Percentiles rank a stretch among this genome's conserved stretches.
These are phyloP conservation scores for Tetragonula clypearis DNA, from an alignment of 1,140 invertebrate genomes.

Conservation along the genomic window DNA sequence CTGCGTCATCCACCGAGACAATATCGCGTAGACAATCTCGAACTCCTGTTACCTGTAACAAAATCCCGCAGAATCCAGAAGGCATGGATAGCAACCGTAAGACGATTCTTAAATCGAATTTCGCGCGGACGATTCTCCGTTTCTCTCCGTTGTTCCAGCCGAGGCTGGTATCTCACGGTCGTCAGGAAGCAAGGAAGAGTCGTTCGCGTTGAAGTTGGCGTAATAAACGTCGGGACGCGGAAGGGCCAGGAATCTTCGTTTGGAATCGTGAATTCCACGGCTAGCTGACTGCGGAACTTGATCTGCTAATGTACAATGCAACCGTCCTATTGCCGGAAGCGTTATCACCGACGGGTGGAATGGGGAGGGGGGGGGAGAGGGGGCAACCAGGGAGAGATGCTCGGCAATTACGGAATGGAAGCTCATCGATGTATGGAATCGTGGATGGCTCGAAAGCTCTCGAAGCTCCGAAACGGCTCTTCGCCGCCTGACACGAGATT, in stretches of 20 bases:
- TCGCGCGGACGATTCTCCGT: background rate
- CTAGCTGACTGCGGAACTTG: slow-evolving; percentile 49
- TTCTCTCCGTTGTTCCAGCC: background rate
- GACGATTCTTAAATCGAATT: background rate
- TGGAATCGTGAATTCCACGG: slow-evolving; percentile 39
- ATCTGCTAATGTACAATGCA: slow-evolving; percentile 61
- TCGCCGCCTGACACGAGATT: slow-evolving; percentile 48
- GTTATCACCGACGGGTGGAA: slow-evolving; percentile 43
- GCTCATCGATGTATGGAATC: slow-evolving; percentile 60
- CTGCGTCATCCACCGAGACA: background rate
- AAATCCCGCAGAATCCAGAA: background rate
- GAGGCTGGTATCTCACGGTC: background rate
- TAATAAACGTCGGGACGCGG: slow-evolving; percentile 38
- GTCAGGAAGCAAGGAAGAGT: background rate
- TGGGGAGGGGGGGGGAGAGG: fast-evolving
- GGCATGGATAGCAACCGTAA: background rate
- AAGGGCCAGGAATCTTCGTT: slow-evolving; percentile 49
- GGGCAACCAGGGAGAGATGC: slow-evolving; percentile 48
- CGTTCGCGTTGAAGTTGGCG: slow-evolving; percentile 16
- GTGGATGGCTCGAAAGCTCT: slow-evolving; percentile 37
- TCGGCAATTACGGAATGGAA: slow-evolving; percentile 63
- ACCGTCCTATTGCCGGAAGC: slow-evolving; percentile 49
- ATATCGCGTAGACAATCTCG: background rate
- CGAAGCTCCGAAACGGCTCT: slow-evolving; percentile 24
- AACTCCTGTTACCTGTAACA: background rate